Evolutionary conservation across 2,797 vertebrate genomes (phyloP).

Genomic region (Gymnopithys bicolor): DNA sequence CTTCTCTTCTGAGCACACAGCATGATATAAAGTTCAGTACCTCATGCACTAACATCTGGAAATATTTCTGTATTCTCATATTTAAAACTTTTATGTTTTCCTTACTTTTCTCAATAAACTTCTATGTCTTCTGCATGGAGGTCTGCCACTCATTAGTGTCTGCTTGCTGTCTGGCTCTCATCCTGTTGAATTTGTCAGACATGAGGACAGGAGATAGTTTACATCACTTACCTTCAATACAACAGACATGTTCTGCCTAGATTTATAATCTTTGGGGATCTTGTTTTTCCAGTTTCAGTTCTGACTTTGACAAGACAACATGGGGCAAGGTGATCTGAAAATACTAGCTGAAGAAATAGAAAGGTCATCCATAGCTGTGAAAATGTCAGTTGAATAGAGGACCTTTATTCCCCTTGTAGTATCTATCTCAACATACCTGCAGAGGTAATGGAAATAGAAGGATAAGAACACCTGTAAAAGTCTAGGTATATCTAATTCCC

Average conservation of each 20-base stretch:
- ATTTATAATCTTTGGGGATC: background rate
- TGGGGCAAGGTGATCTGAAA: background rate
- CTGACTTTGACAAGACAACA: background rate
- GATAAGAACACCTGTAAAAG: background rate
- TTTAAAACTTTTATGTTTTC: background rate
- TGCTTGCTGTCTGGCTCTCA: background rate
- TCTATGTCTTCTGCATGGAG: background rate
- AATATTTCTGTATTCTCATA: background rate
- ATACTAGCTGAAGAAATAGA: background rate
- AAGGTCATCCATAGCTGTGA: background rate
- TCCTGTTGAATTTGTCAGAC: background rate
- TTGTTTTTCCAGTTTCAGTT: background rate
- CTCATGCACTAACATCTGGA: background rate
- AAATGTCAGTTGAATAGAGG: background rate
- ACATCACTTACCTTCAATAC: background rate
- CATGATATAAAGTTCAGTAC: background rate
- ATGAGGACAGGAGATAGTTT: background rate
- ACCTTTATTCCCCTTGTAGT: background rate
- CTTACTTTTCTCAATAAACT: background rate
- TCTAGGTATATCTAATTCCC: background rate
- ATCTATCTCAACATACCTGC: background rate
- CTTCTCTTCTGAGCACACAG: background rate
- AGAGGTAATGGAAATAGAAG: background rate
- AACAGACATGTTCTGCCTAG: background rate
- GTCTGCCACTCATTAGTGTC: background rate